These are phyloP conservation scores for Platysternon megacephalum DNA, from an alignment of 2,113 vertebrate species.

Conservation along the genomic window DNA sequence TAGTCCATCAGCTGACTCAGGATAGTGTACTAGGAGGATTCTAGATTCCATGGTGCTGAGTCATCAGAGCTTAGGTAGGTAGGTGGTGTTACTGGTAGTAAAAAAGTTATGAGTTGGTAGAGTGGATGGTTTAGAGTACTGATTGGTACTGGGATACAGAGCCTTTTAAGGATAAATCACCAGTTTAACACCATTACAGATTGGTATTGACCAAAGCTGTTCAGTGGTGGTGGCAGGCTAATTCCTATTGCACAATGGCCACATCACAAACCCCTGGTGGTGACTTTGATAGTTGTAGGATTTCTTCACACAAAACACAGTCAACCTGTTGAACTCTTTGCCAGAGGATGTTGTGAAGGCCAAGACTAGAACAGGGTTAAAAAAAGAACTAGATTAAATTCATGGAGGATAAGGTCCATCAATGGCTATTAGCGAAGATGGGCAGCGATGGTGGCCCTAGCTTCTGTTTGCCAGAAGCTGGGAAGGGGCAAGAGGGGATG, in stretches of 20 bases:
- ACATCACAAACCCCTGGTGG: neutral
- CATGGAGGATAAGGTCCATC: no score
- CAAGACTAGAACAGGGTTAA: no score
- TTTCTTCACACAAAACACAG: no score
- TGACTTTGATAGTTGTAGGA: neutral
- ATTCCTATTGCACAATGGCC: neutral
- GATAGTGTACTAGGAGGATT: neutral
- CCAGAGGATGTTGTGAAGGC: no score
- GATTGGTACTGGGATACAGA: neutral
- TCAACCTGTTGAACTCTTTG: no score
- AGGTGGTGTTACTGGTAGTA: neutral
- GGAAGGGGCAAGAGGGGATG: no score
- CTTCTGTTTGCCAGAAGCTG: no score
- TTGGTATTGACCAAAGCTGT: neutral
- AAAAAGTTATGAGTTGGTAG: neutral
- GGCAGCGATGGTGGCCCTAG: no score
- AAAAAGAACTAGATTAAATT: no score
- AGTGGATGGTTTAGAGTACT: neutral
- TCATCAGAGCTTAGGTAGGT: slow-evolving; percentile 35
- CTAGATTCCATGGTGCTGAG: neutral
- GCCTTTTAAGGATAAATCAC: neutral
- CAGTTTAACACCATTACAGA: neutral
- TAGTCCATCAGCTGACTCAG: slow-evolving; percentile 40
- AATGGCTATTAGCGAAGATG: no score
- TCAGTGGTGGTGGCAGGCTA: neutral